phyloP scores from a whole-genome alignment of 2,888 invertebrate genomes.

The Synanthedon formicaeformis region DNA sequence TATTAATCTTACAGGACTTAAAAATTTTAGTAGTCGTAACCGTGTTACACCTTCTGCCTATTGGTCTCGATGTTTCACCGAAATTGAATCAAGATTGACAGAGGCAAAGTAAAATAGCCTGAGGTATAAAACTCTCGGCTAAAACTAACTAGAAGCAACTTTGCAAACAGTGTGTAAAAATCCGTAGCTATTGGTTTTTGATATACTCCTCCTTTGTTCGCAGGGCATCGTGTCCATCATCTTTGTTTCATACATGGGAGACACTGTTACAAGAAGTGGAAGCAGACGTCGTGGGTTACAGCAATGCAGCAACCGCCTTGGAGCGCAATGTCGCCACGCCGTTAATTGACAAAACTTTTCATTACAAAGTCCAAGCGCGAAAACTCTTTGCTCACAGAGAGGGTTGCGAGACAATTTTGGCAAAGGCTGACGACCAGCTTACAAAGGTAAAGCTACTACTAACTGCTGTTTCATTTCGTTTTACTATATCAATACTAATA shows the following conservation, averaged over 20 bases:
- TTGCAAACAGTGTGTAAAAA: too few relatives aligned
- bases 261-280: conserved; percentile 90
- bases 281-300: conserved; percentile 87
- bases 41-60: too few relatives aligned
- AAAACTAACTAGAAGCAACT: too few relatives aligned
- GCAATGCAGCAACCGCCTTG: conserved; percentile 85
- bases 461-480: too few relatives aligned
- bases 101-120: too few relatives aligned
- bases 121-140: too few relatives aligned
- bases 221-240: conserved; percentile 81
- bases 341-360: conserved; percentile 87
- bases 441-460: conserved; percentile 35
- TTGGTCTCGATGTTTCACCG: too few relatives aligned
- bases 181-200: too few relatives aligned
- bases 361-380: conserved; percentile 90
- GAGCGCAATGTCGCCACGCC: conserved; percentile 84
- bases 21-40: too few relatives aligned
- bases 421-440: conserved; percentile 78
- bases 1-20: too few relatives aligned
- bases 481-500: too few relatives aligned
- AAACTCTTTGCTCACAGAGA: conserved; percentile 92
- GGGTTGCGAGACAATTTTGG: conserved; percentile 88
- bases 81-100: too few relatives aligned
- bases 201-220: neutral
- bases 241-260: conserved; percentile 92